A percentile compares a stretch with the other conserved stretches of the same genome.
These are phyloP conservation scores for Margaritifera margaritifera DNA, from an alignment of 2,888 invertebrate genomes.

Conservation along the genomic window DNA sequence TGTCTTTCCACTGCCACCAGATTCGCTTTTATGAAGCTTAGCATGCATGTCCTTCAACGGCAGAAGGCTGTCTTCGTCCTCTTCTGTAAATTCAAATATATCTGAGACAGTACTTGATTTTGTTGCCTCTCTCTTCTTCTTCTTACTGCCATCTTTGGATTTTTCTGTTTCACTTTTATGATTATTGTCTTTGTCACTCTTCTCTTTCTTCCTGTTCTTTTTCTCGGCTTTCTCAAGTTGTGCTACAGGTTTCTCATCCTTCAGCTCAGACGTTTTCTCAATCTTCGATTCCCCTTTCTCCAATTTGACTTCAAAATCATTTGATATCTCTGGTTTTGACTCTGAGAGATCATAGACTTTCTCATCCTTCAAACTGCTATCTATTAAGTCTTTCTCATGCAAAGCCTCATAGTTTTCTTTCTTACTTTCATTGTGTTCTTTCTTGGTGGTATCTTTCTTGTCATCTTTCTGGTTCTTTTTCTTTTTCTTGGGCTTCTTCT, in stretches of 20 bases:
- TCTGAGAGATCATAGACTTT: too few species aligned
- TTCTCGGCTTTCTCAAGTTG: constrained; percentile 21
- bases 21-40: constrained; percentile 19
- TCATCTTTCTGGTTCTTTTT: constrained; percentile 43
- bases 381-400: too few species aligned
- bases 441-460: constrained; percentile 39
- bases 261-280: too few species aligned
- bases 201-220: constrained; percentile 34
- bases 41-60: constrained; percentile 36
- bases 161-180: constrained; percentile 37
- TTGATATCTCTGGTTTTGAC: too few species aligned
- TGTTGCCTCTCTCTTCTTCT: constrained; percentile 1
- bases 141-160: constrained; percentile 36
- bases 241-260: too few species aligned
- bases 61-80: constrained; percentile 32
- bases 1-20: constrained; percentile 15
- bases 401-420: constrained; percentile 29
- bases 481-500: constrained; percentile 12
- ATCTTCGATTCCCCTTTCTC: too few species aligned
- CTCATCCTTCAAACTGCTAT: too few species aligned
- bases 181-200: constrained; percentile 39
- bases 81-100: constrained; percentile 44
- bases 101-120: constrained; percentile 20
- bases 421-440: constrained; percentile 30
- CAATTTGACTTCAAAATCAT: too few species aligned